Evolutionary conservation across 2,797 vertebrate genomes (phyloP).

Genomic region (Trichosurus vulpecula): DNA sequence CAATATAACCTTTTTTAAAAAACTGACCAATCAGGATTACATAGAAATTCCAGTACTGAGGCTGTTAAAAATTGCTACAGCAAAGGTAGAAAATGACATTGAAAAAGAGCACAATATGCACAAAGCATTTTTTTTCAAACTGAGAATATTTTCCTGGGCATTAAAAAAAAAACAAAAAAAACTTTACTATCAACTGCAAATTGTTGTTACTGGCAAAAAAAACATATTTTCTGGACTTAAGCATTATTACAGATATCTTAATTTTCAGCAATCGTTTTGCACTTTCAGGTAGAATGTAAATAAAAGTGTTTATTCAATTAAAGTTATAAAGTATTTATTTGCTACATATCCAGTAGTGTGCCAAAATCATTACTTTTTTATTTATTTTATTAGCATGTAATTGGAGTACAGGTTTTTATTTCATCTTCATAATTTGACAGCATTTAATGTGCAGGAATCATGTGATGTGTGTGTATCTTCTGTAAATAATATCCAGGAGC

Average conservation of each 20-base stretch:
- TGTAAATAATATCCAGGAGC: slow-evolving; percentile 85
- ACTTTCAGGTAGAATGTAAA: slow-evolving; percentile 89
- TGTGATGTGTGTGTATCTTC: slow-evolving; percentile 79
- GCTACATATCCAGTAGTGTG: slow-evolving; percentile 85
- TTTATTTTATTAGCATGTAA: slow-evolving; percentile 93
- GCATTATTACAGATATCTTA: slow-evolving; percentile 80
- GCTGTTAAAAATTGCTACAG: slow-evolving; percentile 72
- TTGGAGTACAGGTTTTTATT: slow-evolving; percentile 80
- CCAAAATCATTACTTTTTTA: slow-evolving; percentile 88
- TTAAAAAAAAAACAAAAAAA: slow-evolving; percentile 76
- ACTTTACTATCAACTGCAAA: slow-evolving; percentile 79
- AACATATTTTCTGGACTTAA: slow-evolving; percentile 81
- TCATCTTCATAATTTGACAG: slow-evolving; percentile 84
- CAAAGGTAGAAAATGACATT: slow-evolving; percentile 79
- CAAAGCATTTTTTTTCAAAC: slow-evolving; percentile 83
- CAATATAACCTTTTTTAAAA: slow-evolving; percentile 76
- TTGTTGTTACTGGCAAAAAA: slow-evolving; percentile 77
- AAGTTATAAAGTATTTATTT: slow-evolving; percentile 85
- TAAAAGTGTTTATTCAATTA: slow-evolving; percentile 81
- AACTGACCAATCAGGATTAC: slow-evolving; percentile 78
- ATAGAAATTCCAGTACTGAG: slow-evolving; percentile 70
- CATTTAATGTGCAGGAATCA: slow-evolving; percentile 83
- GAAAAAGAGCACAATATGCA: slow-evolving; percentile 87
- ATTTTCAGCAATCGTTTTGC: slow-evolving; percentile 84
- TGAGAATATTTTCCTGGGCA: slow-evolving; percentile 82